These are phyloP conservation scores for Lophura nycthemera DNA, from an alignment of 2,113 vertebrate species.

Conservation along the genomic window DNA sequence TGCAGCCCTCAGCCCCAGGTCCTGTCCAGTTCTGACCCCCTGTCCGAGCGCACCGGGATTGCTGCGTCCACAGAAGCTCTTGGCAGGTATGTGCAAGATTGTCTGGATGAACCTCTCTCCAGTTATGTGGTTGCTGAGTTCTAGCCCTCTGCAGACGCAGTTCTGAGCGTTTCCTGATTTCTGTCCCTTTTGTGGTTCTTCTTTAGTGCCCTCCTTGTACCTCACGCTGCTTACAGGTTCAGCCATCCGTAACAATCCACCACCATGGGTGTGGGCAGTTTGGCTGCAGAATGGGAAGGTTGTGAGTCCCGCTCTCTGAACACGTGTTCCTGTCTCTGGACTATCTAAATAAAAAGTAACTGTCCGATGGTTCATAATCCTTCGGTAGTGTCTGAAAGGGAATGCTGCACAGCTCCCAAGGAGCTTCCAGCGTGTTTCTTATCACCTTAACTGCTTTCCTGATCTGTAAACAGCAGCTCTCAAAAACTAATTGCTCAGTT, in stretches of 20 bases:
- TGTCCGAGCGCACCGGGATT: neutral
- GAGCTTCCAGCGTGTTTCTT: neutral
- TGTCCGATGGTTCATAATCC: neutral
- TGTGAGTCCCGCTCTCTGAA: neutral
- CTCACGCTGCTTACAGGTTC: constrained; percentile 49
- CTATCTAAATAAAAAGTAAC: neutral
- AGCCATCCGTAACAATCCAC: neutral
- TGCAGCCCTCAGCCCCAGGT: neutral
- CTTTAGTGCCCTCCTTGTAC: neutral
- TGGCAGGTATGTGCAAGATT: neutral
- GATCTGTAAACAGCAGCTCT: neutral
- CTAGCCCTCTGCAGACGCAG: neutral
- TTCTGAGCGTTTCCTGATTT: neutral
- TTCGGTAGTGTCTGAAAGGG: neutral
- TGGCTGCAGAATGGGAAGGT: constrained; percentile 1
- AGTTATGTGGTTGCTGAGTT: neutral
- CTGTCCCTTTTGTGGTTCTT: neutral
- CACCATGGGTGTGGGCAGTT: neutral
- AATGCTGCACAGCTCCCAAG: neutral
- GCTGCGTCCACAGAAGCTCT: neutral
- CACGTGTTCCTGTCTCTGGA: neutral
- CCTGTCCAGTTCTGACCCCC: neutral
- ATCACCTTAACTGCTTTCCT: neutral
- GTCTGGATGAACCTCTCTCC: neutral
- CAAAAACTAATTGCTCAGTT: neutral